Conservation (phyloP, 2,113 vertebrate species). For the Narcine bancroftii region DNA sequence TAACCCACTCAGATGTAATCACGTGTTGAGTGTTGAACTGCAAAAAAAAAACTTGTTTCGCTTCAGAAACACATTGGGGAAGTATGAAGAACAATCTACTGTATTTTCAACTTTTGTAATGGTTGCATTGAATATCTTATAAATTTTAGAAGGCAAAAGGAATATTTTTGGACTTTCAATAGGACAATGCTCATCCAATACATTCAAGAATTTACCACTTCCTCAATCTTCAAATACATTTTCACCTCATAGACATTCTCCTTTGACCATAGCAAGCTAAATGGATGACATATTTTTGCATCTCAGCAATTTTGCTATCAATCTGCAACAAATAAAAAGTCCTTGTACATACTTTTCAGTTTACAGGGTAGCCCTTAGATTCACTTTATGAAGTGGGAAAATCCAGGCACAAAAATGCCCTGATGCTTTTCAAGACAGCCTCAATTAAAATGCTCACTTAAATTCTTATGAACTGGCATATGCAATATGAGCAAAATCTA, state of each 20-base stretch:
- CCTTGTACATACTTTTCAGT: background rate
- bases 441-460: background rate
- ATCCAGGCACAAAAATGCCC: background rate
- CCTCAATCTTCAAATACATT: background rate
- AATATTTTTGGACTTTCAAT: background rate
- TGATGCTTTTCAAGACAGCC: background rate
- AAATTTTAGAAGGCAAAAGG: background rate
- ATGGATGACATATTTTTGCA: too few species aligned
- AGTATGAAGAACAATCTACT: background rate
- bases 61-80: background rate
- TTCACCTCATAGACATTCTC: background rate
- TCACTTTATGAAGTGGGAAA: background rate
- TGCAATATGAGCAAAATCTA: background rate
- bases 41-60: background rate
- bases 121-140: background rate
- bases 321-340: background rate
- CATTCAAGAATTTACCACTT: background rate
- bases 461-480: slow-evolving; percentile 6
- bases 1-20: background rate
- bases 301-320: background rate
- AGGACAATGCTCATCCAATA: background rate
- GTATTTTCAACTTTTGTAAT: background rate
- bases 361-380: background rate
- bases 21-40: background rate
- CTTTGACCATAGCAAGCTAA: background rate